Evolutionary conservation across 2,797 vertebrate species (phyloP).

Genomic region (Eupleurogrammus muticus): DNA sequence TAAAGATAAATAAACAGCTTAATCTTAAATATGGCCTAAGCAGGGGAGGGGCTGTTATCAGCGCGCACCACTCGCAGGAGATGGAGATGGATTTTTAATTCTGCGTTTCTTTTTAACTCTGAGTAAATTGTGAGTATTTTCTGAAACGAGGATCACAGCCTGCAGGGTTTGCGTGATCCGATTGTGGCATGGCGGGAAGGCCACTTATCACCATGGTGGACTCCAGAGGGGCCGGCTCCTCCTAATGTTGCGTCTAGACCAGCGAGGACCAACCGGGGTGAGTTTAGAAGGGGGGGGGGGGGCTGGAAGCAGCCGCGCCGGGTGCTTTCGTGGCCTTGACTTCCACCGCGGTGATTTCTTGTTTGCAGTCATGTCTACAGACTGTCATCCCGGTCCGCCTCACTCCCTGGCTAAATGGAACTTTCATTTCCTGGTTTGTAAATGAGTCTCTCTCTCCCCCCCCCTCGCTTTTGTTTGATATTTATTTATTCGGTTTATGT

Average conservation of each 20-base stretch:
- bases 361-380: conserved; percentile 62
- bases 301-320: conserved; percentile 44
- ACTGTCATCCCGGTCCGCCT: conserved; percentile 62
- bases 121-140: conserved; percentile 53
- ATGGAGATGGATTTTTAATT: conserved; percentile 37
- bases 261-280: conserved; percentile 40
- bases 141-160: conserved; percentile 58
- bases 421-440: conserved; percentile 78
- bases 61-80: conserved; percentile 28
- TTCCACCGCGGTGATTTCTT: conserved; percentile 52
- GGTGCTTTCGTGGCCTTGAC: conserved; percentile 52
- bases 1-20: conserved; percentile 65
- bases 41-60: conserved; percentile 27
- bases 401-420: conserved; percentile 67
- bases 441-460: conserved; percentile 63
- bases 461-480: conserved; percentile 71
- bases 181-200: conserved; percentile 58
- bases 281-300: conserved; percentile 50
- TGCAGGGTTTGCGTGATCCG: conserved; percentile 55
- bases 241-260: conserved; percentile 65
- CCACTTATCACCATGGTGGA: conserved; percentile 56
- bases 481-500: conserved; percentile 80
- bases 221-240: conserved; percentile 52
- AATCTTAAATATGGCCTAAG: conserved; percentile 54
- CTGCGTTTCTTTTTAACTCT: conserved; percentile 28